Conservation (phyloP, 2,113 vertebrate genomes). For the Corythornis vintsioides region DNA sequence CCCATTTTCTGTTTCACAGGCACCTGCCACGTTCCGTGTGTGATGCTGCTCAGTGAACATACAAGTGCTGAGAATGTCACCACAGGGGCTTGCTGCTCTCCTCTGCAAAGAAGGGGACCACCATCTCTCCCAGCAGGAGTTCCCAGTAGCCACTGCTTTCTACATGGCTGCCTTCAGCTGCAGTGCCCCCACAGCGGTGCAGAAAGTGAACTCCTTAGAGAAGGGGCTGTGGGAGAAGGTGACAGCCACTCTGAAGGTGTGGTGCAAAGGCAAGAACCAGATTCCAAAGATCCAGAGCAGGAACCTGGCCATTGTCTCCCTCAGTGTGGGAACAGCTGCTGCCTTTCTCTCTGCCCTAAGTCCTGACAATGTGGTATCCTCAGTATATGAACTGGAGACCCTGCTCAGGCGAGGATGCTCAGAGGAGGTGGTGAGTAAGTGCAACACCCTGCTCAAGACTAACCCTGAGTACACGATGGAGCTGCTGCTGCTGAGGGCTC, state of each 20-base stretch:
- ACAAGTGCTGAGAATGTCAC: constrained; percentile 44
- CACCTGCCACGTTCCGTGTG: accelerated
- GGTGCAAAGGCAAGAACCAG: constrained; percentile 70
- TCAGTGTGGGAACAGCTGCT: constrained; percentile 79
- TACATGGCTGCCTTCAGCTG: constrained; percentile 87
- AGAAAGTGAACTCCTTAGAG: constrained; percentile 73
- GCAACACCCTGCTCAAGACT: constrained; percentile 73
- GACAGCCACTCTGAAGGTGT: constrained; percentile 79
- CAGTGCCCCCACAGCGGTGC: constrained; percentile 73
- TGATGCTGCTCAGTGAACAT: not conserved
- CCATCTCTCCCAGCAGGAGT: constrained; percentile 72
- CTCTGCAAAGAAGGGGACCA: constrained; percentile 83
- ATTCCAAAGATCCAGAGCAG: constrained; percentile 71
- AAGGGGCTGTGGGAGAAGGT: constrained; percentile 42
- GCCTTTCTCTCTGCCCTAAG: constrained; percentile 85
- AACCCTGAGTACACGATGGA: constrained; percentile 20
- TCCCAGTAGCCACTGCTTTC: constrained; percentile 75
- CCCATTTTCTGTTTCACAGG: not conserved
- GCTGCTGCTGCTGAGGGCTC: constrained; percentile 81
- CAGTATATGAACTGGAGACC: constrained; percentile 82
- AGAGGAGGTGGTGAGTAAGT: constrained; percentile 78
- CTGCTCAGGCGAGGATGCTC: constrained; percentile 72
- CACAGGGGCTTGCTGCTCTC: constrained; percentile 64
- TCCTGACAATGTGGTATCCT: constrained; percentile 80
- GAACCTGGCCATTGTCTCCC: constrained; percentile 56